Conservation (phyloP, 53 echinoderm and acorn worm genomes). For the Paracentrotus lividus region DNA sequence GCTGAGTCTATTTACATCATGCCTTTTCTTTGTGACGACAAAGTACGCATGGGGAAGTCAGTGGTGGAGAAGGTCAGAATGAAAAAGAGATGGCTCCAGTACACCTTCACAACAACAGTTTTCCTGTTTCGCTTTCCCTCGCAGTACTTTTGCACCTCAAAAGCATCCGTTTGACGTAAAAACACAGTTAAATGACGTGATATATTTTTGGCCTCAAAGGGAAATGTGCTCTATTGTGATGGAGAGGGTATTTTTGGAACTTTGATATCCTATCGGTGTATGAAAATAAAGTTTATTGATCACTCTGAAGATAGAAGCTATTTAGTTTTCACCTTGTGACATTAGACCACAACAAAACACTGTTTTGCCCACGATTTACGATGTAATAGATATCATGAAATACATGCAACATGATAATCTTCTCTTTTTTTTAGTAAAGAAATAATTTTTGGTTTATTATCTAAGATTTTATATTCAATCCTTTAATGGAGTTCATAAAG, state of each 20-base stretch:
- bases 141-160: neutral
- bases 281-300: neutral
- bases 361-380: too few species aligned
- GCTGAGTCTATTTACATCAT: slow-evolving; percentile 61
- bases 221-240: slow-evolving; percentile 45
- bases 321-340: neutral
- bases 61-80: slow-evolving; percentile 25
- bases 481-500: too few species aligned
- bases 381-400: too few species aligned
- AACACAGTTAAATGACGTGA: slow-evolving; percentile 36
- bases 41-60: slow-evolving; percentile 46
- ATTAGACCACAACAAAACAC: too few species aligned
- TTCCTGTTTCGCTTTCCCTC: slow-evolving; percentile 42
- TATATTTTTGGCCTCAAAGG: neutral
- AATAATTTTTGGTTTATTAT: too few species aligned
- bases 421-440: too few species aligned
- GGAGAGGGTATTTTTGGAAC: slow-evolving; percentile 32
- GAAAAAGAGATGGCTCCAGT: slow-evolving; percentile 2
- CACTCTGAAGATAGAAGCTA: neutral
- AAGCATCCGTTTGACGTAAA: slow-evolving; percentile 62
- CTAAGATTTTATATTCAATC: too few species aligned
- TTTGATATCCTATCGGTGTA: neutral
- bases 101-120: slow-evolving; percentile 43
- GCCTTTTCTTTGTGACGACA: slow-evolving; percentile 50
- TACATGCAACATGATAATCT: too few species aligned